Percentiles rank a stretch among this genome's conserved stretches.
These are phyloP conservation scores for Peromyscus eremicus DNA, from an alignment of 2,797 vertebrate genomes.

Conservation along the genomic window DNA sequence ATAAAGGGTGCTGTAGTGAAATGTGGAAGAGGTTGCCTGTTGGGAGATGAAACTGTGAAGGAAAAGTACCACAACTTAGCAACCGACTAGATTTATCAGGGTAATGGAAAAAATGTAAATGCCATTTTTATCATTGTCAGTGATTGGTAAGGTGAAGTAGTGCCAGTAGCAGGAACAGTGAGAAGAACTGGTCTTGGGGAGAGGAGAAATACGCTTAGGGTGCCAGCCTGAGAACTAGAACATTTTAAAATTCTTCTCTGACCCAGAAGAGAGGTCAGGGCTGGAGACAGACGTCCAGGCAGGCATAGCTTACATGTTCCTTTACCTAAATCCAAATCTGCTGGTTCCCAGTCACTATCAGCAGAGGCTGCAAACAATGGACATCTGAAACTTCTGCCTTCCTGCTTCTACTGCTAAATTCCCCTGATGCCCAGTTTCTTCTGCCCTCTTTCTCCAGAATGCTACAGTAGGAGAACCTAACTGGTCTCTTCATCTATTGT, in stretches of 20 bases:
- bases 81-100: constrained; percentile 32
- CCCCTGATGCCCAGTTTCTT: background rate
- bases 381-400: constrained; percentile 25
- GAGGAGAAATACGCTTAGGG: constrained; percentile 12
- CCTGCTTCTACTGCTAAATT: background rate
- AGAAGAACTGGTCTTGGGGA: background rate
- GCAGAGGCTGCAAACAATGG: background rate
- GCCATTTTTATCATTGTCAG: constrained; percentile 20
- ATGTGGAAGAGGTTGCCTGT: background rate
- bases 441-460: constrained; percentile 10
- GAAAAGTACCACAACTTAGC: background rate
- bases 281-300: constrained; percentile 49
- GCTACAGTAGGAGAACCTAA: constrained; percentile 16
- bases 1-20: background rate
- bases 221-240: constrained; percentile 12
- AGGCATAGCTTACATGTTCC: background rate
- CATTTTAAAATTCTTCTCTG: constrained; percentile 39
- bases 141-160: constrained; percentile 16
- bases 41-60: background rate
- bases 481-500: constrained; percentile 5
- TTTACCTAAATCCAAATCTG: constrained; percentile 35
- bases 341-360: background rate
- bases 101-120: constrained; percentile 11
- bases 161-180: background rate
- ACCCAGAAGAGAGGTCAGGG: background rate